Percentiles rank a stretch among this genome's conserved stretches.
These are phyloP conservation scores for Phymatocera aterrima DNA, from an alignment of 2,888 invertebrate genomes.

Conservation along the genomic window DNA sequence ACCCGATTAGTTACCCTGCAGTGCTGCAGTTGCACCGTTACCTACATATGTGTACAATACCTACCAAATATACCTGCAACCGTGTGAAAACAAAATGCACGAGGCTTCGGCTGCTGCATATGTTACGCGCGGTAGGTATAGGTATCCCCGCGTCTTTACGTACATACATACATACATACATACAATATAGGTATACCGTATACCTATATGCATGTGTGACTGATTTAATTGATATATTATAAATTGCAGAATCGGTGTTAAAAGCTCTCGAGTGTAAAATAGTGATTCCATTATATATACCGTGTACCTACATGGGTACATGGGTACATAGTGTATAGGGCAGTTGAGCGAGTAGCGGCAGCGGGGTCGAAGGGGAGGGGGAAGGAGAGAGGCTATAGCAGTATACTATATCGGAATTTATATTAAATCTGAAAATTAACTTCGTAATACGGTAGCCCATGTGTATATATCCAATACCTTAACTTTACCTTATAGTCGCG, in stretches of 20 bases:
- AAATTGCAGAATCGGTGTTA: not conserved
- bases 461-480: too few species aligned
- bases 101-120: too few species aligned
- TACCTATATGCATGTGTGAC: not conserved
- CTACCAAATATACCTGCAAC: too few species aligned
- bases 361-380: not conserved
- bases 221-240: conserved; percentile 6
- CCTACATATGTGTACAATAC: too few species aligned
- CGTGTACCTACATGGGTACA: not conserved
- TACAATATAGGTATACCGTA: not conserved
- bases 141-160: not conserved
- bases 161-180: too few species aligned
- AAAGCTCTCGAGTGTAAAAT: not conserved
- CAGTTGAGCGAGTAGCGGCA: not conserved
- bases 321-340: not conserved
- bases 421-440: conserved; percentile 32
- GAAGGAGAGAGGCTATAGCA: not conserved
- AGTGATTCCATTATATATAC: not conserved
- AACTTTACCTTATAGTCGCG: too few species aligned
- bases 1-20: too few species aligned
- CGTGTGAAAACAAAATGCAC: too few species aligned
- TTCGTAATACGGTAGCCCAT: not conserved
- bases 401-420: conserved; percentile 8
- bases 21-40: too few species aligned
- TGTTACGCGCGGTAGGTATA: too few species aligned